A percentile compares a stretch with the other conserved stretches of the same genome.
These are phyloP conservation scores for Lonchura striata DNA, from an alignment of 2,113 vertebrate genomes.

Conservation along the genomic window DNA sequence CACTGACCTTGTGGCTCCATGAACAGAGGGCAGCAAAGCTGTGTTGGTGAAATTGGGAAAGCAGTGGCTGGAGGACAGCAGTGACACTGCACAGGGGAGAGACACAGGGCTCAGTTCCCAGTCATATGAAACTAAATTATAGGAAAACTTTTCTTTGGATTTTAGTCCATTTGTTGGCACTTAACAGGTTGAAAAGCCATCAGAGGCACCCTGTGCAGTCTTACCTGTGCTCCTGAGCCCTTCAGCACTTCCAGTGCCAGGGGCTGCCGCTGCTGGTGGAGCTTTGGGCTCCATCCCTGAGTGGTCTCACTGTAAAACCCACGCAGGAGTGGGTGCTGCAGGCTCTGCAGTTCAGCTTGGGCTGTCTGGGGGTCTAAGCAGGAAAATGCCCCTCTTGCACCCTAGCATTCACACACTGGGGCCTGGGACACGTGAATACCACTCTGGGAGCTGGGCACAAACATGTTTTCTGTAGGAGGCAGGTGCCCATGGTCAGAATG, in stretches of 20 bases:
- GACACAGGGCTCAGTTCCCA: background rate
- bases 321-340: accelerated
- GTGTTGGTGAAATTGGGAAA: background rate
- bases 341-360: accelerated
- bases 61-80: background rate
- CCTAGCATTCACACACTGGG: background rate
- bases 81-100: background rate
- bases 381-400: background rate
- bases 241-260: background rate
- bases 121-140: background rate
- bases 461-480: background rate
- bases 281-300: background rate
- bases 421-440: background rate
- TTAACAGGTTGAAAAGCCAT: background rate
- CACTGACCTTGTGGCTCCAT: background rate
- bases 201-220: background rate
- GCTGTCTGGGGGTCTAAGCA: background rate
- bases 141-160: background rate
- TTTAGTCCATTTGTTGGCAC: background rate
- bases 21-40: background rate
- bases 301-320: background rate
- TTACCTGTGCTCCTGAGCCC: background rate
- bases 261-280: background rate
- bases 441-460: background rate
- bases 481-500: background rate